Percentiles rank a stretch among this genome's conserved stretches.
Conservation (phyloP, 2,888 invertebrate species). For the Hypercompe scribonia region DNA sequence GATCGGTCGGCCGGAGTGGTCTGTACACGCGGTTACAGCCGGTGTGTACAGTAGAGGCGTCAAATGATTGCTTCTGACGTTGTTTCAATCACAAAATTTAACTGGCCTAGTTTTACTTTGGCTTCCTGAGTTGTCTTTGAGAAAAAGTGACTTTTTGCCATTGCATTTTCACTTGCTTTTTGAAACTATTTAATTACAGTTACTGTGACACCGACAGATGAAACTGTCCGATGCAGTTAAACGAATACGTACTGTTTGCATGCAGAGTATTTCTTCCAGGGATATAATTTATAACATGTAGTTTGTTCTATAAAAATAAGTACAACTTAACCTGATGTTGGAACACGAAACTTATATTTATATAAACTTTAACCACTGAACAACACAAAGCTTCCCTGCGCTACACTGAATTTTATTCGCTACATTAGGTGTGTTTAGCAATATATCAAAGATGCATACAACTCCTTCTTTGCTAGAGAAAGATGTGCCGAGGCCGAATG, state of each 20-base stretch:
- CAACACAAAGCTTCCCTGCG: constrained; percentile 31
- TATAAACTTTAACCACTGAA: background rate
- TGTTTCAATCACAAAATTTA: too few species aligned
- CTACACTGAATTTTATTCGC: constrained; percentile 49
- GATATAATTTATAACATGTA: background rate
- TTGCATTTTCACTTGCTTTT: too few species aligned
- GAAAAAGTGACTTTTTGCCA: too few species aligned
- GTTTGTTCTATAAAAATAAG: background rate
- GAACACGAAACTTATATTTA: background rate
- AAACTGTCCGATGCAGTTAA: too few species aligned
- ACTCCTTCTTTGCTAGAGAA: constrained; percentile 14
- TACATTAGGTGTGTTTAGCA: constrained; percentile 43
- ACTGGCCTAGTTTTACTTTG: too few species aligned
- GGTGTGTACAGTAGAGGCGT: too few species aligned
- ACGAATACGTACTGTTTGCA: background rate
- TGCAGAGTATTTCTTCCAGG: background rate
- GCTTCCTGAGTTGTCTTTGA: too few species aligned
- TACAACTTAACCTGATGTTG: background rate
- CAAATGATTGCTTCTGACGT: too few species aligned
- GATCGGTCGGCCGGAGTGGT: too few species aligned
- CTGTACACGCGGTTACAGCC: too few species aligned
- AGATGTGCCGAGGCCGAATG: background rate
- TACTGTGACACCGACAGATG: too few species aligned
- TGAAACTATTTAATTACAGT: too few species aligned
- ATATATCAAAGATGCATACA: constrained; percentile 47